These are phyloP conservation scores for Cerceris rybyensis DNA, from an alignment of 2,888 invertebrate genomes.

Conservation along the genomic window DNA sequence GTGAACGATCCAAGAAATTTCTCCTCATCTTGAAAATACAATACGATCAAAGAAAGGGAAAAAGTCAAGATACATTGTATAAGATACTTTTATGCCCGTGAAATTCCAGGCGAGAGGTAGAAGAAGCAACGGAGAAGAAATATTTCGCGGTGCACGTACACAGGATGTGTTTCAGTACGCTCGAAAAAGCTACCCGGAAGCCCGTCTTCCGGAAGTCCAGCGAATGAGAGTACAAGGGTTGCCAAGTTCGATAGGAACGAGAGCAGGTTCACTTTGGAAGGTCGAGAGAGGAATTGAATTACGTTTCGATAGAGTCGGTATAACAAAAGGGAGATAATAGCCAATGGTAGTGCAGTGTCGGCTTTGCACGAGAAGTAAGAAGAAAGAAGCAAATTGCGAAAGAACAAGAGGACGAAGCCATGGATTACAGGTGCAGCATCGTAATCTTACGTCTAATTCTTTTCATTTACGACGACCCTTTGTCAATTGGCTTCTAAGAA, in stretches of 20 bases:
- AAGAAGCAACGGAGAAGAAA: slow-evolving; percentile 2
- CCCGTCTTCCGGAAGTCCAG: slow-evolving; percentile 18
- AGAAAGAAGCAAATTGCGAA: slow-evolving; percentile 12
- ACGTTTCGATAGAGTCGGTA: slow-evolving; percentile 28
- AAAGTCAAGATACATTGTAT: not conserved
- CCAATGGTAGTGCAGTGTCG: not conserved
- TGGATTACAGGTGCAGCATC: slow-evolving; percentile 56
- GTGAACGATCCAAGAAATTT: too few species aligned
- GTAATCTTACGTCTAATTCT: slow-evolving; percentile 68
- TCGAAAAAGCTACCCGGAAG: slow-evolving; percentile 9
- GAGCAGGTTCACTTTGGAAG: not conserved
- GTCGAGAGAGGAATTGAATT: slow-evolving; percentile 45
- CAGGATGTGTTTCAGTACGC: slow-evolving; percentile 29
- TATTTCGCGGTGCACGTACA: slow-evolving; percentile 22
- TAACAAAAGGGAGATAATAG: slow-evolving; percentile 49
- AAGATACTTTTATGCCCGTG: not conserved
- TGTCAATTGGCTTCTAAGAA: slow-evolving; percentile 68
- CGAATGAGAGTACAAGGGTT: slow-evolving; percentile 2
- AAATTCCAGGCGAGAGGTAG: not conserved
- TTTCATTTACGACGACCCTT: slow-evolving; percentile 67
- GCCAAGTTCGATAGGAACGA: slow-evolving; percentile 6
- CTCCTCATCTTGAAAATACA: not conserved
- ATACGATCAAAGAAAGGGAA: not conserved
- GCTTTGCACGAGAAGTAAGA: not conserved
- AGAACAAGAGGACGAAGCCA: slow-evolving; percentile 6